Evolutionary conservation across 2,113 vertebrate species (phyloP).

Genomic region (Meriones unguiculatus): DNA sequence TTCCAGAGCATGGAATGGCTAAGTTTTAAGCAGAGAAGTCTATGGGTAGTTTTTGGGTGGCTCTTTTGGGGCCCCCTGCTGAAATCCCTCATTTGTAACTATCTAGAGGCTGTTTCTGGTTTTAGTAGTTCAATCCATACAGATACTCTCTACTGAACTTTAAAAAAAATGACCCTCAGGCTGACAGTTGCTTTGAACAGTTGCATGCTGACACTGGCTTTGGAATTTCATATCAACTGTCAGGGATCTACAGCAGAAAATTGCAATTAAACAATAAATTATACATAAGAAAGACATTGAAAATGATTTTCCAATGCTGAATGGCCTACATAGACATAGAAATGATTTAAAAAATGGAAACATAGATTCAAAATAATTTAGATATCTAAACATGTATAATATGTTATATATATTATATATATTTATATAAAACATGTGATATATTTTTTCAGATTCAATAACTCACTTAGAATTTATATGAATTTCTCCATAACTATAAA

Average conservation of each 20-base stretch:
- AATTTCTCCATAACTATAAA: neutral
- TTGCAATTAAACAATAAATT: conserved; percentile 45
- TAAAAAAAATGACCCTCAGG: neutral
- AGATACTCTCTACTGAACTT: conserved; percentile 7
- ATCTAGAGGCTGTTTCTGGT: conserved; percentile 13
- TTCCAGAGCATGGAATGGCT: neutral
- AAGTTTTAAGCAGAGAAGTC: neutral
- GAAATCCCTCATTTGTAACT: neutral
- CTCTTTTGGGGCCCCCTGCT: neutral
- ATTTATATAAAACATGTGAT: neutral
- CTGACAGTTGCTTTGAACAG: conserved; percentile 44
- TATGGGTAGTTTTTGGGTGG: neutral
- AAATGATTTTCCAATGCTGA: neutral
- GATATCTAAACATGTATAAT: neutral
- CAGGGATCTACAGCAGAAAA: neutral
- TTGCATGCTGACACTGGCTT: neutral
- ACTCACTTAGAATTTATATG: neutral
- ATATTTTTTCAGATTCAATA: neutral
- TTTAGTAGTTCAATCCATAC: neutral
- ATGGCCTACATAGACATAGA: neutral
- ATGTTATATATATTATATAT: neutral
- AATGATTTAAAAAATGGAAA: neutral
- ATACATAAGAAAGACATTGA: neutral
- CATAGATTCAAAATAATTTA: neutral
- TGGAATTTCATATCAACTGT: neutral